Percentiles rank a stretch among this genome's conserved stretches.
phyloP scores from a whole-genome alignment of 1,140 invertebrate species.

The Diachasmimorpha longicaudata region DNA sequence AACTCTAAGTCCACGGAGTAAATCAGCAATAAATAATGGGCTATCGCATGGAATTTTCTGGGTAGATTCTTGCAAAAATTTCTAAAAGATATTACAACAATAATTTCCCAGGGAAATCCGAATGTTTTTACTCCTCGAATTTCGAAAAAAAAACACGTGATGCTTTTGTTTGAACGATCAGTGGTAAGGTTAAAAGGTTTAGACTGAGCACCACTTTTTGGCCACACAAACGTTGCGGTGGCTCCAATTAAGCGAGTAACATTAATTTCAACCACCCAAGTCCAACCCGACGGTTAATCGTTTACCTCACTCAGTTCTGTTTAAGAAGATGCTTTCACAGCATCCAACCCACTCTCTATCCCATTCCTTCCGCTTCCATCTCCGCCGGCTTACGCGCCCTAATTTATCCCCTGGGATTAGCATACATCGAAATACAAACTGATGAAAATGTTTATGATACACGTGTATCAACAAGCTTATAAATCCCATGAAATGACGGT shows the following conservation, averaged over 20 bases:
- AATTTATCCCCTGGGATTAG: background rate
- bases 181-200: background rate
- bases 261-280: slow-evolving; percentile 61
- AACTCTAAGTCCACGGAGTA: too few species aligned
- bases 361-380: slow-evolving; percentile 30
- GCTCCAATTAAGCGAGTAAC: slow-evolving; percentile 62
- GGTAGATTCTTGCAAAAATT: too few species aligned
- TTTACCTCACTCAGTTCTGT: slow-evolving; percentile 35
- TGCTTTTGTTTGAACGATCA: too few species aligned
- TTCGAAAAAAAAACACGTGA: too few species aligned
- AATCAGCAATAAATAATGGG: too few species aligned
- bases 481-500: background rate
- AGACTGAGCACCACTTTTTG: slow-evolving; percentile 56
- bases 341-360: slow-evolving; percentile 12
- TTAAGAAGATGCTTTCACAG: slow-evolving; percentile 23
- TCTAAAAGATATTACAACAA: too few species aligned
- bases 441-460: background rate
- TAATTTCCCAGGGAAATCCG: too few species aligned
- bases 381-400: background rate
- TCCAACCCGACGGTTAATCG: slow-evolving; percentile 52
- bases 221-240: slow-evolving; percentile 59
- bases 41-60: too few species aligned
- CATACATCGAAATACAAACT: background rate
- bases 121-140: too few species aligned
- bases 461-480: background rate